A percentile compares a stretch with the other conserved stretches of the same genome.
Conservation (phyloP, 2,113 vertebrate species). For the chimpanzee (Pan troglodytes) region DNA sequence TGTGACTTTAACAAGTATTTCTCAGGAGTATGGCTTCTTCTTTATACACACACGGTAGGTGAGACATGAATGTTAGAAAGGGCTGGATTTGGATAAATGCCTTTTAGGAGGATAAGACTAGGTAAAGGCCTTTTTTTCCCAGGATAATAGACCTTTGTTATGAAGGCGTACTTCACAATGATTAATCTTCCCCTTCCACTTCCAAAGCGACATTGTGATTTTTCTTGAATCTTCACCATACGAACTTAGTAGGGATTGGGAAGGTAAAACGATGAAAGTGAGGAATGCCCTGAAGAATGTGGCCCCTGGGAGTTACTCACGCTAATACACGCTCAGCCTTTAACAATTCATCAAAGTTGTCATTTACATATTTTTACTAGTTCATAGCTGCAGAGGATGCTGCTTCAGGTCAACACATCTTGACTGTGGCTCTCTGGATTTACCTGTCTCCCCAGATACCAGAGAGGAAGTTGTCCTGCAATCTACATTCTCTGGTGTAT, state of each 20-base stretch:
- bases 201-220: not conserved
- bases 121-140: not conserved
- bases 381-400: not conserved
- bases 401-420: not conserved
- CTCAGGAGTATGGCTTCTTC: not conserved
- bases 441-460: not conserved
- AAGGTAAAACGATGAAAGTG: not conserved
- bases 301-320: not conserved
- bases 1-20: not conserved
- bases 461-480: not conserved
- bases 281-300: not conserved
- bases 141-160: not conserved
- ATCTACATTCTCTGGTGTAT: not conserved
- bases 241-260: not conserved
- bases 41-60: not conserved
- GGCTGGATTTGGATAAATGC: not conserved
- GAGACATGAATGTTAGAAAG: not conserved
- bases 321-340: not conserved
- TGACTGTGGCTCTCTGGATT: not conserved
- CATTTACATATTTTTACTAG: not conserved
- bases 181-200: not conserved
- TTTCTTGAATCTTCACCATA: not conserved
- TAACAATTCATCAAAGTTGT: not conserved
- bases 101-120: not conserved
- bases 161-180: not conserved